These are phyloP conservation scores for Drosophila obscura DNA, from an alignment of 1,140 invertebrate species.

Conservation along the genomic window DNA sequence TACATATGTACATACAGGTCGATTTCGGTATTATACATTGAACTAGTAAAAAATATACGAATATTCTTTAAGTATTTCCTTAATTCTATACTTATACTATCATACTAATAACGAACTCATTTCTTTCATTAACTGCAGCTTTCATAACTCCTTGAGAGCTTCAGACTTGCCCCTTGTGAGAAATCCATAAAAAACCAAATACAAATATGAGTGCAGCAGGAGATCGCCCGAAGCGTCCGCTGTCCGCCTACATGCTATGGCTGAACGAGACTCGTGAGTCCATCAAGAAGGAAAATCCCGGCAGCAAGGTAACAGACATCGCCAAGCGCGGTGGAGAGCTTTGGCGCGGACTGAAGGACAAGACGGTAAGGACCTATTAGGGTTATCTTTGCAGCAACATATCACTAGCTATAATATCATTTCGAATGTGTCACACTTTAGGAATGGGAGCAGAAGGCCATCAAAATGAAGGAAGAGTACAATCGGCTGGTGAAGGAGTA, in stretches of 20 bases:
- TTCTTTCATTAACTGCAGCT: slow-evolving; percentile 10
- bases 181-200: slow-evolving; percentile 16
- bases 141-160: slow-evolving; percentile 8
- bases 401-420: background rate
- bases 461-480: slow-evolving; percentile 94
- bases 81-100: background rate
- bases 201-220: slow-evolving; percentile 87
- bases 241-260: slow-evolving; percentile 94
- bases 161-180: background rate
- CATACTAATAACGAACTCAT: background rate
- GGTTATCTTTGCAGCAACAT: too few relatives aligned
- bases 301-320: slow-evolving; percentile 92
- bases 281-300: slow-evolving; percentile 92
- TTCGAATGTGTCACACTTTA: slow-evolving; percentile 63
- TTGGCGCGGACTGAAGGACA: slow-evolving; percentile 88
- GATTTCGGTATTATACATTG: too few relatives aligned
- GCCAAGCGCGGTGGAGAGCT: slow-evolving; percentile 94
- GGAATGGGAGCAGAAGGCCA: slow-evolving; percentile 96
- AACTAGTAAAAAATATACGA: background rate
- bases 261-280: slow-evolving; percentile 91
- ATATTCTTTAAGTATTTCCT: background rate
- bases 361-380: slow-evolving; percentile 59
- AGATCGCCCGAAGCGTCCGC: slow-evolving; percentile 93
- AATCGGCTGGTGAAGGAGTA: slow-evolving; percentile 94
- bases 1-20: too few relatives aligned